Base-by-base conservation (phyloP, 2,888 invertebrate genomes). In the Melipona beecheii region DNA sequence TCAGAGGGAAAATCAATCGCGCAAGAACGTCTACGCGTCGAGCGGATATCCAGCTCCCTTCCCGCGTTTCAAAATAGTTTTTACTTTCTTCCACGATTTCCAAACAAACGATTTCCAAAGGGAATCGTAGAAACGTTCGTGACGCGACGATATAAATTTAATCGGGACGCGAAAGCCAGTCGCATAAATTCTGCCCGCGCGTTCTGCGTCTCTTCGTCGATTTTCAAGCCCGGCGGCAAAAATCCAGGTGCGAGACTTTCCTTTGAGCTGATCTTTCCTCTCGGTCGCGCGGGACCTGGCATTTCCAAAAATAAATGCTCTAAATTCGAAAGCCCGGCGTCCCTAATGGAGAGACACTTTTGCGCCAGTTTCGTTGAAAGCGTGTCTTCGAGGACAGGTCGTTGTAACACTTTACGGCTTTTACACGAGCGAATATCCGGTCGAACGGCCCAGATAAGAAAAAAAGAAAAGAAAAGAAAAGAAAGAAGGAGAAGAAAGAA, bases 221-320 rank as follows among this genome's bases (percentile, higher is more conserved):
- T 60, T 21, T 5, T 21, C 15, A 69, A 4, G 4, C 43, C 43
- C 5, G 49, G 15, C 13, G 4, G 27, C 19, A 15, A n/a, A 36
- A 70, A 54, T 70, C 2, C 50, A 13, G 27, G 15, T 21, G 15
- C 6, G 31, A 27, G 2, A 43, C 17, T 54, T 17, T 43, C 21
- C 36, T 21, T 24, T 19, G n/a, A 13, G 17, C 31, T n/a, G 49
- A 76, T 50, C 50, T 36, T 50, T 17, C 50, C 52, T 62, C 9
- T 71, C n/a, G n/a, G 36, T 24, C 58, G 9, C 17, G 21, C 17
- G 69, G 50, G 36, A 17, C 60, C 17, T 21, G 31, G 52, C 24
- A 36, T 70, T 24, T 71, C 36, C 49, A 70, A 27, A 60, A 76
- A 71, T 76, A 76, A 43, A 43, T 52, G 72, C 21, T 52, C 52